Evolutionary conservation across 2,888 invertebrate genomes (phyloP).

Genomic region (Venusia cambrica): DNA sequence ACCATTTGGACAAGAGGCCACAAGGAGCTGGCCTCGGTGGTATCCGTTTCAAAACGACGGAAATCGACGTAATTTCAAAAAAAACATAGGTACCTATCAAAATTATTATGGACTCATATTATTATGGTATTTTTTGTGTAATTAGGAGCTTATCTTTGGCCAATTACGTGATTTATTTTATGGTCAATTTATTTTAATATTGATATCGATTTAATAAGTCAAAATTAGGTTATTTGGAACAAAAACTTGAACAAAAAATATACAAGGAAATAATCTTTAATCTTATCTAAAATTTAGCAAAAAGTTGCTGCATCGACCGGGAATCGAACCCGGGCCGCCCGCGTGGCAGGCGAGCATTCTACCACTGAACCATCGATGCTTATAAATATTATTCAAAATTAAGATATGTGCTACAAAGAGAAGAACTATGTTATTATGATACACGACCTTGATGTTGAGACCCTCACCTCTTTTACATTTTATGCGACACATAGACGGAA

Average conservation of each 20-base stretch:
- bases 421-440: no score
- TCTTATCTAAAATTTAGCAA: no score
- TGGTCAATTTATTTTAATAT: slow-evolving; percentile 7
- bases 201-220: neutral
- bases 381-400: fast-evolving
- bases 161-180: slow-evolving; percentile 3
- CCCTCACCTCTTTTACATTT: no score
- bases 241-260: no score
- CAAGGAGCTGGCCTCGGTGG: slow-evolving; percentile 54
- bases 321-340: slow-evolving; percentile 82
- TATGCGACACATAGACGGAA: no score
- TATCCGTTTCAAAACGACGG: slow-evolving; percentile 60
- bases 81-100: slow-evolving; percentile 34
- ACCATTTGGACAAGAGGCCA: slow-evolving; percentile 25
- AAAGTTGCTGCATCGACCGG: slow-evolving; percentile 74
- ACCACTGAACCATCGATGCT: slow-evolving; percentile 80
- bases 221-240: no score
- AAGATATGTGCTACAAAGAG: no score
- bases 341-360: slow-evolving; percentile 82
- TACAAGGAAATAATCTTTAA: no score
- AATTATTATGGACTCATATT: slow-evolving; percentile 8
- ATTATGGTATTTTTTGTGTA: slow-evolving; percentile 18
- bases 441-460: no score
- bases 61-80: slow-evolving; percentile 48
- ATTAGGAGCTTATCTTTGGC: slow-evolving; percentile 1